phyloP scores from a whole-genome alignment of 2,113 vertebrate species.

The Gobius niger region DNA sequence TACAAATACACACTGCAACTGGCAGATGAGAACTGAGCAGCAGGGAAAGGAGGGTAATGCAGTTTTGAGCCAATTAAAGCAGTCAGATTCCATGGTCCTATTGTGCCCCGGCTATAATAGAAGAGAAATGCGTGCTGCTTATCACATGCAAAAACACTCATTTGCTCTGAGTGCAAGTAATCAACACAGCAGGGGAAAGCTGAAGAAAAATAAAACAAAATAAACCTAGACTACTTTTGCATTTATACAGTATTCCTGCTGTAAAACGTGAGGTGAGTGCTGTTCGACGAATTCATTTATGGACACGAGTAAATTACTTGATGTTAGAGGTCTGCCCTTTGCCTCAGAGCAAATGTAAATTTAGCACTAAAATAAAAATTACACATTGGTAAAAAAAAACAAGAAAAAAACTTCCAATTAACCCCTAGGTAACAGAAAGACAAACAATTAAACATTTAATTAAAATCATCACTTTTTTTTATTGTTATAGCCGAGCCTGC shows the following conservation, averaged over 20 bases:
- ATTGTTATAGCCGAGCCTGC: conserved; percentile 1
- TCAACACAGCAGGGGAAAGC: conserved; percentile 43
- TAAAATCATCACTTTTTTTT: conserved; percentile 18
- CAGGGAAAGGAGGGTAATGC: conserved; percentile 48
- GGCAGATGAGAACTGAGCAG: conserved; percentile 57
- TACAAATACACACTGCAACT: conserved; percentile 45
- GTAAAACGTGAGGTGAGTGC: neutral
- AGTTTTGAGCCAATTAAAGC: conserved; percentile 65
- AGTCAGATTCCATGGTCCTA: conserved; percentile 56
- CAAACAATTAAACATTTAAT: conserved; percentile 16
- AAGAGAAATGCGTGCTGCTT: conserved; percentile 52
- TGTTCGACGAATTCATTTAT: conserved; percentile 6
- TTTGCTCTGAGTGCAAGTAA: conserved; percentile 52
- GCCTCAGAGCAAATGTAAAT: neutral
- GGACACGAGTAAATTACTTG: neutral
- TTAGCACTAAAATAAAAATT: neutral
- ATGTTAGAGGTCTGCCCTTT: neutral
- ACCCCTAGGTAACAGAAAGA: conserved; percentile 16
- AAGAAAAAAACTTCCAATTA: conserved; percentile 15
- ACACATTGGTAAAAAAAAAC: neutral
- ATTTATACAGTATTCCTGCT: conserved; percentile 12
- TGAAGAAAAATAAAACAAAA: conserved; percentile 50
- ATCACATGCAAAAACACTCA: conserved; percentile 61
- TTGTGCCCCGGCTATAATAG: conserved; percentile 45
- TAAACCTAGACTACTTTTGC: conserved; percentile 33